Percentiles rank a stretch among this genome's conserved stretches.
Conservation (phyloP, 1,140 invertebrate species). For the Drosophila ananassae region DNA sequence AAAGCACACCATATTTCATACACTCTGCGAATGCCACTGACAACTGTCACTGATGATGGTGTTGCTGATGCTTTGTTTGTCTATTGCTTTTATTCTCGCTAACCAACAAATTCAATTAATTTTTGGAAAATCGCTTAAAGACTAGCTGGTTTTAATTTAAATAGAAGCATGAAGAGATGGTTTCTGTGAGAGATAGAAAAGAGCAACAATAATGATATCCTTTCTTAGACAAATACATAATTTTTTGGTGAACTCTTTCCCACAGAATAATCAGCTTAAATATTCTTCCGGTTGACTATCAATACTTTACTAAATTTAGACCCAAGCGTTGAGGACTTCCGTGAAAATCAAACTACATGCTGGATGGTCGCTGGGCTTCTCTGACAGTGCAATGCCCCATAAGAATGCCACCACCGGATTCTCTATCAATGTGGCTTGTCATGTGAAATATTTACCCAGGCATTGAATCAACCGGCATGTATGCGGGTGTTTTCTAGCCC, state of each 20-base stretch:
- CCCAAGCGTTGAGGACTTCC: constrained; percentile 46
- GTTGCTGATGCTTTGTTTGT: background rate
- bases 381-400: background rate
- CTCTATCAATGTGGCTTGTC: constrained; percentile 39
- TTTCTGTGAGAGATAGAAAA: too few species aligned
- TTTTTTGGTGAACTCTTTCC: too few species aligned
- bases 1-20: constrained; percentile 49
- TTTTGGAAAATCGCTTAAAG: background rate
- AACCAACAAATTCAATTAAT: background rate
- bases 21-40: constrained; percentile 53
- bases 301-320: background rate
- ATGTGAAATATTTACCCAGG: constrained; percentile 67
- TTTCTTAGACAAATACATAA: too few species aligned
- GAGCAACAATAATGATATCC: too few species aligned
- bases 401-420: constrained; percentile 1
- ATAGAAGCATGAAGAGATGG: too few species aligned
- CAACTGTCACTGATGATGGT: constrained; percentile 23
- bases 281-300: background rate
- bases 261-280: too few species aligned
- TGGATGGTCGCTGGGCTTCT: background rate
- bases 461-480: constrained; percentile 21
- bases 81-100: background rate
- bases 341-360: constrained; percentile 50
- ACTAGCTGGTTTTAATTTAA: background rate
- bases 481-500: constrained; percentile 25